Base-by-base conservation (phyloP, 2,797 vertebrate species). In the Corythornis leucogaster region DNA sequence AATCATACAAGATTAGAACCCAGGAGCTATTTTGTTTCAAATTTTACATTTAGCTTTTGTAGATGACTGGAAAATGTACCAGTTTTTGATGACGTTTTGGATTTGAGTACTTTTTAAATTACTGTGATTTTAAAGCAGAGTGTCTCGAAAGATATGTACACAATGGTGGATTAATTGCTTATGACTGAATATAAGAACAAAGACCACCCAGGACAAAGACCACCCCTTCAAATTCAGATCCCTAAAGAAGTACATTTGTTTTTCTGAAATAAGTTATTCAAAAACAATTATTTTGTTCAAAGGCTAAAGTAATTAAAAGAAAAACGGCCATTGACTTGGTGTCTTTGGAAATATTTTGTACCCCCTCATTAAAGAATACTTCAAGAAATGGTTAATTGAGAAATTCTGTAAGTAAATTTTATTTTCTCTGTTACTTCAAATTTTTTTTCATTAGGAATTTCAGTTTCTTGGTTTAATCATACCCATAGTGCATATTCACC, bases 1-100 rank as follows among this genome's bases (percentile, higher is more conserved):
- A 15, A 87, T 30, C 71, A 78, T 87, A 48, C 40, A 90, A 73
- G 51, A 54, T 81, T 91, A 84, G 84, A 96, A 79, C 46, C 76
- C 53, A 94, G 79, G 46, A 95, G 55, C 55, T 93, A 57, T 94
- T 97, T 93, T 93, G 26, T 92, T 89, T 95, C 64, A 84, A 71
- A 92, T 82, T 75, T 88, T 89, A 57, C 48, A 21, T 90, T 93
- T 93, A 89, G 66, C 71, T 95, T 96, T 93, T 92, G 87, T 91
- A 94, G 33, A 17, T 62, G 77, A 95, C n/a, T 64, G 35, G 66
- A 67, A 83, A 83, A 1, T 55, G 9, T 75, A 43, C 14, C 54
- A 19, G n/a, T 75, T 87, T 69, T 59, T 50, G 51, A 57, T 38
- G 55, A 53, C 0, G 4, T 67, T 93, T 94, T 84, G 38, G 21